Percentiles rank a stretch among this genome's conserved stretches.
phyloP scores from a whole-genome alignment of 2,797 vertebrate species.

The Glyptemys insculpta region DNA sequence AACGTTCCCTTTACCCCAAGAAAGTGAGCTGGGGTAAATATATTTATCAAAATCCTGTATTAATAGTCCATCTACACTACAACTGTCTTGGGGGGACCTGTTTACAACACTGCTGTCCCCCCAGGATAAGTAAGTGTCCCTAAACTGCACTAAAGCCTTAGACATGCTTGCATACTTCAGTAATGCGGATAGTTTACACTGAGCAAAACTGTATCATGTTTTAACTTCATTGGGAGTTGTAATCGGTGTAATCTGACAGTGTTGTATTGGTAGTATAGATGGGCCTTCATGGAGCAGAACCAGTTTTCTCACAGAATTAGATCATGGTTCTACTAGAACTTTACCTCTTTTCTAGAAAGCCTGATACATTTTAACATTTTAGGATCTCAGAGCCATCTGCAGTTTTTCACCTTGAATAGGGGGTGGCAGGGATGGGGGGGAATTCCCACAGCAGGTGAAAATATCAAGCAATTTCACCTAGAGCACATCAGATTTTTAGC shows the following conservation, averaged over 20 bases:
- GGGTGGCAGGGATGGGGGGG: neutral
- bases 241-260: neutral
- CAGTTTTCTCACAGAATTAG: neutral
- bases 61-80: neutral
- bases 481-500: constrained; percentile 47
- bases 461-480: constrained; percentile 51
- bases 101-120: neutral
- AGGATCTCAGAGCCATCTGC: neutral
- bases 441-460: neutral
- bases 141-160: neutral
- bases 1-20: neutral
- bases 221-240: neutral
- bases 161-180: neutral
- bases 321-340: neutral
- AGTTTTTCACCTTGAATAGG: neutral
- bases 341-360: neutral
- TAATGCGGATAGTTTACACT: neutral
- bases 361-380: neutral
- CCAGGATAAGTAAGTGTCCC: neutral
- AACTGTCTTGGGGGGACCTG: neutral
- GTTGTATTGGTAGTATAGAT: neutral
- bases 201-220: neutral
- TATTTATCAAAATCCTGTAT: fast-evolving
- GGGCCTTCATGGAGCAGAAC: neutral
- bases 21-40: neutral